Conservation (phyloP, 2,888 invertebrate species). For the Orchesellides sinensis region DNA sequence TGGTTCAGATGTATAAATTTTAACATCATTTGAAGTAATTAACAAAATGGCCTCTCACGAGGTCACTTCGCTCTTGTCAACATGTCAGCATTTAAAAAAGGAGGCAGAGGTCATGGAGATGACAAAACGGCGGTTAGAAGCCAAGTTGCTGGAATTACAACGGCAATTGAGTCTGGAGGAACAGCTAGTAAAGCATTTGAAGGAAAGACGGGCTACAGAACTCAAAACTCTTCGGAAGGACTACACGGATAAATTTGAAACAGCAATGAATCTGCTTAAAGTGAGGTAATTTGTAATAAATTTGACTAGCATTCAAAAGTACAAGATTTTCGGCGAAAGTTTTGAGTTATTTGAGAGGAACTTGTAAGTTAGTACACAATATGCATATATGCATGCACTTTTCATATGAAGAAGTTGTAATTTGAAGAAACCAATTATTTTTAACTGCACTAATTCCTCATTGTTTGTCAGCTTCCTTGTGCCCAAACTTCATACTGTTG, state of each 20-base stretch:
- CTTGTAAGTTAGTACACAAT: too few species aligned
- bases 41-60: conserved; percentile 49
- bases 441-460: too few species aligned
- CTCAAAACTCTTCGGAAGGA: conserved; percentile 48
- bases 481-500: too few species aligned
- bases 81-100: conserved; percentile 68
- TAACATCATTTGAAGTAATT: neutral
- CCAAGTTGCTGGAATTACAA: conserved; percentile 52
- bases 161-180: conserved; percentile 48
- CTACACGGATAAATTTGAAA: conserved; percentile 59
- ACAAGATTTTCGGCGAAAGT: neutral
- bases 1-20: conserved; percentile 32
- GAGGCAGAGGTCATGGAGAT: conserved; percentile 57
- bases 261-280: conserved; percentile 64
- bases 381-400: too few species aligned
- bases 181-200: conserved; percentile 44
- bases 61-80: conserved; percentile 61
- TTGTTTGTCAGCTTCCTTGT: too few species aligned
- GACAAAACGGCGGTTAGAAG: conserved; percentile 63
- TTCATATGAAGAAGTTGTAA: too few species aligned
- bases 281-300: conserved; percentile 29
- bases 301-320: too few species aligned
- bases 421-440: too few species aligned
- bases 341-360: too few species aligned
- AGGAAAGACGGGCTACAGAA: conserved; percentile 41